Evolutionary conservation across 2,113 vertebrate species (phyloP).

Genomic region (Chlorocebus sabaeus): DNA sequence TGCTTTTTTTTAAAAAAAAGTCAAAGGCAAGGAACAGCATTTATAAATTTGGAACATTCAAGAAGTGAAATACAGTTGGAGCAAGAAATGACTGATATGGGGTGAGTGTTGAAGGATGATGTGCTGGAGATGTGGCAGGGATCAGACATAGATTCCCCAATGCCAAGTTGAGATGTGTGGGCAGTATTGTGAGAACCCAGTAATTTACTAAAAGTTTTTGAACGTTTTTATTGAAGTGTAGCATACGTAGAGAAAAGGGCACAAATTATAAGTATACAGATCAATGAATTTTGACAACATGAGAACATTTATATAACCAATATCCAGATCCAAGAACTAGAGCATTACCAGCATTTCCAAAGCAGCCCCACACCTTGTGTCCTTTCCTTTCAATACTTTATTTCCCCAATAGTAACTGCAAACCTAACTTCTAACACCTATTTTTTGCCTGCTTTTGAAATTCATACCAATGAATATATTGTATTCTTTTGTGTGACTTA

Average conservation of each 20-base stretch:
- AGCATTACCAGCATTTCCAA: not conserved
- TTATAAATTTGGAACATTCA: not conserved
- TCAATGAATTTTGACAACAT: not conserved
- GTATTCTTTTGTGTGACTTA: not conserved
- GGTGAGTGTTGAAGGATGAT: not conserved
- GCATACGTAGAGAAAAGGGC: not conserved
- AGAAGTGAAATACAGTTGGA: not conserved
- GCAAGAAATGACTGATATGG: not conserved
- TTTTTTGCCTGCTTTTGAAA: not conserved
- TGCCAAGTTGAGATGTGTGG: not conserved
- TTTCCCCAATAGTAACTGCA: not conserved
- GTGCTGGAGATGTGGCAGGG: not conserved
- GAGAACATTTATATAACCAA: not conserved
- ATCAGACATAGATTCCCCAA: not conserved
- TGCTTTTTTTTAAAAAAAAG: not conserved
- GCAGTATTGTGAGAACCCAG: not conserved
- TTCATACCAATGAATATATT: not conserved
- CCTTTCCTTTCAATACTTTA: not conserved
- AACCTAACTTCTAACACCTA: not conserved
- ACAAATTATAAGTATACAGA: not conserved
- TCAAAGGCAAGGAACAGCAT: not conserved
- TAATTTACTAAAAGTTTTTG: not conserved
- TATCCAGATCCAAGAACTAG: not conserved
- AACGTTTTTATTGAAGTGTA: not conserved
- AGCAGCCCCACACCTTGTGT: not conserved